phyloP scores from a whole-genome alignment of 2,797 vertebrate genomes.

The Ceyx erithaca region DNA sequence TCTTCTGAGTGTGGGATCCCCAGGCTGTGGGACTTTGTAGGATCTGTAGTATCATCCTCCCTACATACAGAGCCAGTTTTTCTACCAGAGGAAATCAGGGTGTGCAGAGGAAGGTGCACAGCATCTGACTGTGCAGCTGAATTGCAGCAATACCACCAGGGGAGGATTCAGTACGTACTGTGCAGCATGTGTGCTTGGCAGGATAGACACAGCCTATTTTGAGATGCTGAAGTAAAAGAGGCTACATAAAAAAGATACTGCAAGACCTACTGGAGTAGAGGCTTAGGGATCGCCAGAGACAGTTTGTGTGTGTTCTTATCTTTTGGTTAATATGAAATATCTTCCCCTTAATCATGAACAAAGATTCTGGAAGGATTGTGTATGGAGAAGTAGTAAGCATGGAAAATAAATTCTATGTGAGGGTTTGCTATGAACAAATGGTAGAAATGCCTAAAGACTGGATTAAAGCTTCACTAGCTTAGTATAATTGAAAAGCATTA shows the following conservation, averaged over 20 bases:
- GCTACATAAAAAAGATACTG: neutral
- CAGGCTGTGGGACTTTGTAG: neutral
- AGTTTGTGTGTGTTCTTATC: fast-evolving
- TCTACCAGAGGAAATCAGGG: neutral
- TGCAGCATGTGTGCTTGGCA: neutral
- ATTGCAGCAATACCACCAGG: neutral
- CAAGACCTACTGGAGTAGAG: neutral
- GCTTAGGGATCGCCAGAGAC: neutral
- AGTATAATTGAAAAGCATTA: neutral
- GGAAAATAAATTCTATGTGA: neutral
- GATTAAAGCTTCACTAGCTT: neutral
- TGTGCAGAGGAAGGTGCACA: neutral
- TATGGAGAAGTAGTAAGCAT: neutral
- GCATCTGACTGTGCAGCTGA: neutral
- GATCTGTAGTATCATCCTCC: neutral
- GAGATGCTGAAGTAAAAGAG: neutral
- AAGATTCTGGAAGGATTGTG: neutral
- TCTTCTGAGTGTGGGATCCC: neutral
- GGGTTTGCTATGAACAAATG: neutral
- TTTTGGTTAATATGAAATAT: neutral
- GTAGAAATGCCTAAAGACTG: neutral
- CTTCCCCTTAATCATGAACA: neutral
- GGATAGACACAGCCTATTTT: neutral
- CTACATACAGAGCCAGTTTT: neutral
- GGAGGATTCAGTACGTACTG: fast-evolving